phyloP scores from a whole-genome alignment of 2,113 vertebrate species.

The Blennius ocellaris region DNA sequence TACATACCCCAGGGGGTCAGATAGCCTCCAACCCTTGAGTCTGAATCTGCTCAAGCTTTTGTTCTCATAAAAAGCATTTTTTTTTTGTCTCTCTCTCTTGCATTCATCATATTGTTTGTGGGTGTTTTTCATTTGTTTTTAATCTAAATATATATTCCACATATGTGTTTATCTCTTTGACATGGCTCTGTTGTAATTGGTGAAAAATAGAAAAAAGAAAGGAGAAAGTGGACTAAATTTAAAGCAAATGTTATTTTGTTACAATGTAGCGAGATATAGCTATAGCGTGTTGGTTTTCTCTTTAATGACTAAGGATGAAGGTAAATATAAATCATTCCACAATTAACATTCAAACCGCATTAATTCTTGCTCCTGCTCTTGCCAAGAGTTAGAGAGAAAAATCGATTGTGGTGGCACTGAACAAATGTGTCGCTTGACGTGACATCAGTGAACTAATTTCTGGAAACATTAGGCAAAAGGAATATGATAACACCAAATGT shows the following conservation, averaged over 20 bases:
- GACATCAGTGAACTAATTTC: constrained; percentile 13
- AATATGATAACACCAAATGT: background rate
- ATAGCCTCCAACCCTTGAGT: too few species aligned
- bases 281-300: background rate
- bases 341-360: background rate
- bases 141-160: too few species aligned
- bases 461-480: constrained; percentile 4
- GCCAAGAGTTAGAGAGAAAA: background rate
- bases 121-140: too few species aligned
- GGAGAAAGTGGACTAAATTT: background rate
- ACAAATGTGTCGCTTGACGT: background rate
- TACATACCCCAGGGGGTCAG: too few species aligned
- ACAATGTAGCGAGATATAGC: background rate
- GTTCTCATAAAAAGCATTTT: too few species aligned
- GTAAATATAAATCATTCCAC: background rate
- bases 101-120: too few species aligned
- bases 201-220: too few species aligned
- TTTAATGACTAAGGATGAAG: background rate
- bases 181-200: too few species aligned
- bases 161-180: too few species aligned
- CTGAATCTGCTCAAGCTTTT: too few species aligned
- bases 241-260: background rate
- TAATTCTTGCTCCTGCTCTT: background rate
- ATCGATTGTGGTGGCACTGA: background rate
- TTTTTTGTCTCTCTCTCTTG: too few species aligned